Percentiles rank a stretch among this genome's conserved stretches.
phyloP scores from a whole-genome alignment of 2,888 invertebrate species.

The Lomographa bimaculata region DNA sequence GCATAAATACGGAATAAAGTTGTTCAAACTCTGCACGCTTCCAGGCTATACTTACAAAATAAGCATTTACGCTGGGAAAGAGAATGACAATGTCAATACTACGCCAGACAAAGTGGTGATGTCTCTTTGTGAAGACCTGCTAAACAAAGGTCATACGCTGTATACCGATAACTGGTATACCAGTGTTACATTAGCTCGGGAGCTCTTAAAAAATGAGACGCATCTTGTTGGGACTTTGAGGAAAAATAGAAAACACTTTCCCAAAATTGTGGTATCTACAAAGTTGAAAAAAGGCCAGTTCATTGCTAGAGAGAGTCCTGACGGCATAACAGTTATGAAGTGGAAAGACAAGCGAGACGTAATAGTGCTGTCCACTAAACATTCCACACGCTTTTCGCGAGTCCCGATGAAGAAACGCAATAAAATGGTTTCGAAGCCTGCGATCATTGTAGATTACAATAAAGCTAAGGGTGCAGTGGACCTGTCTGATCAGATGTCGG shows the following conservation, averaged over 20 bases:
- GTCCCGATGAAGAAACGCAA: no score
- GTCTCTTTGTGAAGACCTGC: slow-evolving; percentile 33
- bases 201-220: slow-evolving; percentile 36
- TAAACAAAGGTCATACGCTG: slow-evolving; percentile 36
- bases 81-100: slow-evolving; percentile 10
- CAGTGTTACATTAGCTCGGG: slow-evolving; percentile 36
- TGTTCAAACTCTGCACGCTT: no score
- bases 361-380: slow-evolving; percentile 24
- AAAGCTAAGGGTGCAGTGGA: no score
- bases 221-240: slow-evolving; percentile 42
- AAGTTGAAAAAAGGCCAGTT: slow-evolving; percentile 10
- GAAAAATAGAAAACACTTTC: slow-evolving; percentile 21
- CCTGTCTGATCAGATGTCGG: no score
- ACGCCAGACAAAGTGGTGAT: slow-evolving; percentile 23
- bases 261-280: slow-evolving; percentile 2
- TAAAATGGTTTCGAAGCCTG: no score
- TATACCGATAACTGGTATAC: no score
- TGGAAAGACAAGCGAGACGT: slow-evolving; percentile 35
- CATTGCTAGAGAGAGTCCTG: slow-evolving; percentile 14
- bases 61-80: slow-evolving; percentile 14
- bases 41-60: slow-evolving; percentile 13
- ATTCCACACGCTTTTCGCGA: slow-evolving; percentile 25
- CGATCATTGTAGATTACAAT: no score
- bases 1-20: no score
- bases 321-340: slow-evolving; percentile 29